Base-by-base conservation (phyloP, 2,888 invertebrate genomes). In the Campopleginae sp. region DNA sequence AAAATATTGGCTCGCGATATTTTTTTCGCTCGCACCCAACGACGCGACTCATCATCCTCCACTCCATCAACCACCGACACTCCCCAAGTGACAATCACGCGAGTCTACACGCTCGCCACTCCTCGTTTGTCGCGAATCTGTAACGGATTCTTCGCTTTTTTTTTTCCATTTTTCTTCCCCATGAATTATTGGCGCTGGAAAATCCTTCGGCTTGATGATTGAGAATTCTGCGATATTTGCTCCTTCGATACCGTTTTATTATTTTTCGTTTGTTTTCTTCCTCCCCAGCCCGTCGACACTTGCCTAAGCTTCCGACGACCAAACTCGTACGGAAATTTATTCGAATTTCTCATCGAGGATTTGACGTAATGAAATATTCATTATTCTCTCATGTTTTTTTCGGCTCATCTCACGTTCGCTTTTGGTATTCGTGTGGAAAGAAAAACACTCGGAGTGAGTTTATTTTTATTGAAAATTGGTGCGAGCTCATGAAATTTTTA, bases 1-100 rank as follows among this genome's bases (percentile, higher is more conserved):
- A 23, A 77, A 68, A 68, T 27, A 77, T 68, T 19, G 68, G 58
- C 42, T 31, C 54, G 54, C 54, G 54, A 68, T 77, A 42, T 44
- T 58, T 58, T 54, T 58, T 54, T 17, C 33, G 61, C 5, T 27
- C 58, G 5, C 14, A 12, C 27, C 27, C 5, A 27, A 12, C 58
- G 23, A 48, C 27, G 27, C 5, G 27, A 58, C 58, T n/a, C n/a
- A n/a, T n/a, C 23, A 51, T 51, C 19, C 48, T 58, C 14, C 58
- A 27, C 58, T 58, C 58, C 27, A 27, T 58, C 58, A 58, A 27
- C 54, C 23, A 54, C 23, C 54, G 12, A 58, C 14, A 58, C 14
- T 14, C 12, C 58, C 27, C 14, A 58, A 27, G 58, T 58, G 58
- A 58, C 27, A 14, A 58, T 58, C 27, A 58, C 58, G 14, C 14